Percentiles rank a stretch among this genome's conserved stretches.
Conservation (phyloP, 2,797 vertebrate genomes). For the Sebastiscus albofasciatus region DNA sequence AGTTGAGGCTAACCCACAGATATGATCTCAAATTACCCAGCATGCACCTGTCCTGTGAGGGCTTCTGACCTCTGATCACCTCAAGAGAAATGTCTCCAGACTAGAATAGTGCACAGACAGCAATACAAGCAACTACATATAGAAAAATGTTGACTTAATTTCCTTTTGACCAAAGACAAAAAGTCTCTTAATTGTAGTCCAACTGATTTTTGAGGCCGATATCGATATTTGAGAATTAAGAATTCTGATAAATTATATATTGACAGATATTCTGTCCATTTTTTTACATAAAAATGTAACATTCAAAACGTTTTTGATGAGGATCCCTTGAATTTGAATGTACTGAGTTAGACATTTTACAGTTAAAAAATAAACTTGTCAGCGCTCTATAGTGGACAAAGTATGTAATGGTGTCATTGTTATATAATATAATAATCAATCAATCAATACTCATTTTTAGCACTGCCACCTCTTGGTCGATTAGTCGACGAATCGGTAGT, state of each 20-base stretch:
- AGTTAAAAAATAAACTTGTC: not conserved
- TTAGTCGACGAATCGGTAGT: too few relatives aligned
- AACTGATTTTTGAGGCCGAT: not conserved
- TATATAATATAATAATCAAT: not conserved
- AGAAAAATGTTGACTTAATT: not conserved
- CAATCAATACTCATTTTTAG: not conserved
- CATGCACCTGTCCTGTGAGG: slow-evolving; percentile 6
- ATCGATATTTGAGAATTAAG: not conserved
- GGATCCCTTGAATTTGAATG: not conserved
- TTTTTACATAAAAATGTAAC: too few relatives aligned
- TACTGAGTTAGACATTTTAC: not conserved
- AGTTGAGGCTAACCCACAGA: not conserved
- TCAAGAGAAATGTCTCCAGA: slow-evolving; percentile 14
- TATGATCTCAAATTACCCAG: slow-evolving; percentile 30
- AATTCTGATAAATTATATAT: not conserved
- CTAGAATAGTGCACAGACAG: slow-evolving; percentile 19
- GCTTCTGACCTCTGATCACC: slow-evolving; percentile 13
- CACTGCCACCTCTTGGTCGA: too few relatives aligned
- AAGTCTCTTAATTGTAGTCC: too few relatives aligned
- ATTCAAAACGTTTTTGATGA: not conserved
- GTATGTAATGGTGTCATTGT: not conserved
- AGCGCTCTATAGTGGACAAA: not conserved
- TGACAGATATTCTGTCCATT: too few relatives aligned
- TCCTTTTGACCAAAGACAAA: not conserved
- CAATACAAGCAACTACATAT: not conserved